Base-by-base conservation (phyloP, 2,888 invertebrate genomes). In the Latrodectus hesperus region DNA sequence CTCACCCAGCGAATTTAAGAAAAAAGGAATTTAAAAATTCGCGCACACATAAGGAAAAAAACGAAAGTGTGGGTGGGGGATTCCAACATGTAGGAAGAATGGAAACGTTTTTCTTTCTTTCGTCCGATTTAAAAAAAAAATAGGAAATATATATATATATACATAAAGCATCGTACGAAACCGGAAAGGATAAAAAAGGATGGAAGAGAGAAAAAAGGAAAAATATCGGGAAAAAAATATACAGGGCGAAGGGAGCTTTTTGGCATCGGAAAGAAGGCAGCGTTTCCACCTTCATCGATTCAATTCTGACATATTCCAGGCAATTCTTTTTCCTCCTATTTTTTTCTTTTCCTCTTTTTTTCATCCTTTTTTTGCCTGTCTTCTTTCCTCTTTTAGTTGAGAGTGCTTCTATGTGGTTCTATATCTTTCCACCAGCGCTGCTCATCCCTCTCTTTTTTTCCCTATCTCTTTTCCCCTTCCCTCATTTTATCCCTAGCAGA, bases 241-340 rank as follows among this genome's bases (percentile, higher is more conserved):
- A 70, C 74, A 51, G 70, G 49, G 26, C 8, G 78, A 53, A 80
- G 71, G 80, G 77, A 87, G 77, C 87, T 87, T 82, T 81, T 86
- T 86, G 86, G 86, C 86, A 86, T 81, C 70, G 76, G 49, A 73
- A 26, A 74, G 77, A 73, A 78, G 73, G 87, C 77, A 77, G 87
- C 70, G 38, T 87, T 60, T 78, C 78, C 78, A 87, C 87, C 87
- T 87, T 87, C 87, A 87, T 87, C 87, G 87, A 87, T 87, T 87
- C 77, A 72, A 83, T 73, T 87, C 73, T 87, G 87, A 87, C 87
- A 87, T 82, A 87, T 82, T 83, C 82, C 87, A 87, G 87, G 87
- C 87, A 67, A 75, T 87, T 64, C 67, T 52, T 55, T 55, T 74
- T 68, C 71, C 86, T 51, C 51, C 77, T 68, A 17, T 11, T 38